phyloP scores from a whole-genome alignment of 2,888 invertebrate genomes.

The Cyaniris semiargus region DNA sequence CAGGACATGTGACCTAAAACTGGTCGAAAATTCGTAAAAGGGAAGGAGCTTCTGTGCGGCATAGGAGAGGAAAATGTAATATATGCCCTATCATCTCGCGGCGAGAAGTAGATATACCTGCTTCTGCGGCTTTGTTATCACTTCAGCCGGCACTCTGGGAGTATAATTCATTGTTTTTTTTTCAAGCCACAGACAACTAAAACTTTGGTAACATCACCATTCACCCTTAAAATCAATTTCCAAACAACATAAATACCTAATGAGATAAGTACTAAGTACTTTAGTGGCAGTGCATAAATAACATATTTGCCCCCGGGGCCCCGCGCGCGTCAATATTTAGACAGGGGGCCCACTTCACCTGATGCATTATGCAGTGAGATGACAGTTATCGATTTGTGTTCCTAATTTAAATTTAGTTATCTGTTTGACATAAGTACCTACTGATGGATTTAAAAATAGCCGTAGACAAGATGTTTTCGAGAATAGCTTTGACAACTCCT shows the following conservation, averaged over 20 bases:
- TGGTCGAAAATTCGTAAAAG: too few relatives aligned
- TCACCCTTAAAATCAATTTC: constrained; percentile 2
- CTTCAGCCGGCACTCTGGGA: too few relatives aligned
- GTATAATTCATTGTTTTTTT: background rate
- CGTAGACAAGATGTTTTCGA: background rate
- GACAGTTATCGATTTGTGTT: background rate
- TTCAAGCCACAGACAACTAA: background rate
- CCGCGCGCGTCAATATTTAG: constrained; percentile 9
- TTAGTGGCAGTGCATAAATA: constrained; percentile 9
- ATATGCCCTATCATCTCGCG: too few relatives aligned
- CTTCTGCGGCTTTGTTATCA: too few relatives aligned
- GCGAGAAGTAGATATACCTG: too few relatives aligned
- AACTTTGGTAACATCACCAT: background rate
- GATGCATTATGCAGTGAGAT: constrained; percentile 18
- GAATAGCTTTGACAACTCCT: too few relatives aligned
- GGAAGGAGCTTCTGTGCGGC: too few relatives aligned
- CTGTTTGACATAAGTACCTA: background rate
- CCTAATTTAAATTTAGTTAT: background rate
- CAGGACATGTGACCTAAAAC: too few relatives aligned
- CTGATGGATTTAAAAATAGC: background rate
- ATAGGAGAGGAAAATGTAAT: too few relatives aligned
- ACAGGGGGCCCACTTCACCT: constrained; percentile 4
- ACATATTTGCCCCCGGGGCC: background rate
- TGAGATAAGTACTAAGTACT: constrained; percentile 12
- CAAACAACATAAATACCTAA: background rate